Evolutionary conservation across 1,140 invertebrate species (phyloP).

Genomic region (Phthorimaea operculella): DNA sequence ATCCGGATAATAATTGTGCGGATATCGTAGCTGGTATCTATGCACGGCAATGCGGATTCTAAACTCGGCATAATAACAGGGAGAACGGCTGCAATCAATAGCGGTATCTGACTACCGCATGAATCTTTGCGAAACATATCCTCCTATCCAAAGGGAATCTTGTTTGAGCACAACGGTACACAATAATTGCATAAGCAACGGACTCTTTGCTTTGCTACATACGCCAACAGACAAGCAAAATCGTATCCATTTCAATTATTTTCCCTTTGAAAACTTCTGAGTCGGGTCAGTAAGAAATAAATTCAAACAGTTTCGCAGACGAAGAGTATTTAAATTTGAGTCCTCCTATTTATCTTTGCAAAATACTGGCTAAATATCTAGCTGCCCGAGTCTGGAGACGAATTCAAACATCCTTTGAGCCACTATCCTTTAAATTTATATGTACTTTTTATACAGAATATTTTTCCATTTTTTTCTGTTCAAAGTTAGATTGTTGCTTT

Average conservation of each 20-base stretch:
- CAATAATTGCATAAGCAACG: too few species aligned
- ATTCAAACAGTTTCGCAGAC: too few species aligned
- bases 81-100: constrained; percentile 1
- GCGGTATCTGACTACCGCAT: neutral
- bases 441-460: constrained; percentile 21
- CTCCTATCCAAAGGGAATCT: neutral
- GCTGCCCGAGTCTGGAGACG: constrained; percentile 39
- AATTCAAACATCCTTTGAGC: constrained; percentile 58
- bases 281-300: too few species aligned
- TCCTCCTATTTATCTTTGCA: constrained; percentile 48
- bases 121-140: neutral
- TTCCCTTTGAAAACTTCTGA: too few species aligned
- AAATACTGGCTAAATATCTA: constrained; percentile 51
- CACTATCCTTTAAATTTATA: constrained; percentile 30
- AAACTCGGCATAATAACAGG: neutral
- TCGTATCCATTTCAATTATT: too few species aligned
- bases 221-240: too few species aligned
- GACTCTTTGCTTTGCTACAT: too few species aligned
- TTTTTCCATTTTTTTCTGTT: constrained; percentile 13
- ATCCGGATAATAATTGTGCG: neutral
- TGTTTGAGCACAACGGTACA: too few species aligned
- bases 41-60: neutral
- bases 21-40: neutral
- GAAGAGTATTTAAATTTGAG: constrained; percentile 52
- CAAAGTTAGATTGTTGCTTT: neutral